Evolutionary conservation across 2,797 vertebrate genomes (phyloP), one percentile per base, ranked within the genome.

Genomic region (Manis javanica): DNA sequence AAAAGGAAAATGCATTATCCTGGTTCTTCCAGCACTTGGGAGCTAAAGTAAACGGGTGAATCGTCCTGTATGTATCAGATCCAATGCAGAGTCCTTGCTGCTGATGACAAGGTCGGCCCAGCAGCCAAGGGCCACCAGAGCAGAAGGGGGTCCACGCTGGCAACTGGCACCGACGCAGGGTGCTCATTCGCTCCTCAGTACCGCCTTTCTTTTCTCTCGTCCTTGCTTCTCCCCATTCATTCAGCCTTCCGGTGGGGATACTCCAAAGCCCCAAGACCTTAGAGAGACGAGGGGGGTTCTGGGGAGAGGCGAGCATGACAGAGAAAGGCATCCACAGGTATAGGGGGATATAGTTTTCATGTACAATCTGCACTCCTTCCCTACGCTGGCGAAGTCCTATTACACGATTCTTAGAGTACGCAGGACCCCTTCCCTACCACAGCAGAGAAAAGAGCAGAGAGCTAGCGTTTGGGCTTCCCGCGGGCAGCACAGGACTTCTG

Each of bases 1-100:
- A 59, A 37, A 24, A 21, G 37, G 7, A 57, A 86, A 69, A 53
- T 6, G 11, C 23, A 49, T 15, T 34, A 10, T 55, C 6, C 31
- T 39, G 13, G 18, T 49, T 63, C 23, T 51, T 84, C 24, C 21
- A 13, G 74, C 82, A 29, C n/a, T 39, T 15, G 63, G 39, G 7
- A 9, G 4, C 31, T 16, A 18, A 29, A 86, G 15, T 24, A 51
- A 69, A 29, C 55, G 24, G 39, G 8, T 57, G 24, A 18, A 24
- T 23, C 31, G 5, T 39, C 15, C 68, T 2, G 0, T 0, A 4
- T 3, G 19, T 7, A 4, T 23, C 23, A 42, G n/a, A 15, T 59
- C 37, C 29, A n/a, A 6, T 10, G 24, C 37, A 0, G 1, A 23
- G 24, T 26, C 39, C 0, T 42, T 23, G n/a, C 23, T 51, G 1